phyloP scores from a whole-genome alignment of 2,797 vertebrate genomes.

The Sphaeramia orbicularis region DNA sequence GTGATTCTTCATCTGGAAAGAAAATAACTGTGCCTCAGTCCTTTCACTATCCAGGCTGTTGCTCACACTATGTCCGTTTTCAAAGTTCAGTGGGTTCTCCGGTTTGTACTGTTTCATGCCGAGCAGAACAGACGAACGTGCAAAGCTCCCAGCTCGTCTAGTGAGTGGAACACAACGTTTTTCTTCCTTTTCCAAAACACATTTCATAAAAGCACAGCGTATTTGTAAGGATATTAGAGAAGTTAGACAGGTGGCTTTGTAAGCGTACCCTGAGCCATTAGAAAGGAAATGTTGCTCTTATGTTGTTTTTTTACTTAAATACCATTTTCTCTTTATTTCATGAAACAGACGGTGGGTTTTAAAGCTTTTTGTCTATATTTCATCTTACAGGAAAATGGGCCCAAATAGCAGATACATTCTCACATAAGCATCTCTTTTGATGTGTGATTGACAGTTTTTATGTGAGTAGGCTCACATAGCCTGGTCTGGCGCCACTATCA shows the following conservation, averaged over 20 bases:
- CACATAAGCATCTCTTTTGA: background rate
- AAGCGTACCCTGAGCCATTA: background rate
- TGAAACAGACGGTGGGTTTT: background rate
- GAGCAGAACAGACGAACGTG: background rate
- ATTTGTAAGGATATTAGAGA: too few species aligned
- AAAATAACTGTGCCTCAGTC: constrained; percentile 38
- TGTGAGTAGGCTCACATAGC: too few species aligned
- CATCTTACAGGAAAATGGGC: too few species aligned
- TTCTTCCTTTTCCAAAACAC: too few species aligned
- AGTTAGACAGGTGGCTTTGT: background rate
- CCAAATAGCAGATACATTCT: background rate
- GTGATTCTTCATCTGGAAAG: constrained; percentile 38
- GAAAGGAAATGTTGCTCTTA: background rate
- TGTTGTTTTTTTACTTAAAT: background rate
- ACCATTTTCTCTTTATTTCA: background rate
- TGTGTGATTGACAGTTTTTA: background rate
- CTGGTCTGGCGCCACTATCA: too few species aligned
- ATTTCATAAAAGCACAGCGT: too few species aligned
- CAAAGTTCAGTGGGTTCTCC: constrained; percentile 30
- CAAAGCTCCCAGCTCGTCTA: background rate
- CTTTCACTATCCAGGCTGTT: constrained; percentile 18
- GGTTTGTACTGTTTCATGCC: background rate
- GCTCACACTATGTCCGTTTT: constrained; percentile 34
- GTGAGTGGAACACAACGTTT: background rate
- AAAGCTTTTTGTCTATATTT: too few species aligned